These are phyloP conservation scores for Poecilia latipinna DNA, from an alignment of 2,113 vertebrate species.

Conservation along the genomic window DNA sequence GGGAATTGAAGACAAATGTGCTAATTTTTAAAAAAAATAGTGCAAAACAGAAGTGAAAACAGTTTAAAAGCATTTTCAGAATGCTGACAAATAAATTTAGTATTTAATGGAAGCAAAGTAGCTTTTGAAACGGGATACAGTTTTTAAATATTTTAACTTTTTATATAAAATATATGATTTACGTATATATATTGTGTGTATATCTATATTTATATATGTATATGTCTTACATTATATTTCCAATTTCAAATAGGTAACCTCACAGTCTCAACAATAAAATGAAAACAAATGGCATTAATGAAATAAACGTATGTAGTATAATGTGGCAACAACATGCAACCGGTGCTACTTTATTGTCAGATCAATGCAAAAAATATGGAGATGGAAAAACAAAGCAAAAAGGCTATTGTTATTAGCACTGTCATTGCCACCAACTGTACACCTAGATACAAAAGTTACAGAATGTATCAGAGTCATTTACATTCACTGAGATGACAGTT, in stretches of 20 bases:
- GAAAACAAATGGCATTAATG: conserved; percentile 68
- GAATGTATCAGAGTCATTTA: conserved; percentile 79
- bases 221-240: conserved; percentile 70
- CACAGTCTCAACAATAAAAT: conserved; percentile 73
- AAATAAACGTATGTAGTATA: conserved; percentile 59
- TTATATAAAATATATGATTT: conserved; percentile 77
- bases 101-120: conserved; percentile 21
- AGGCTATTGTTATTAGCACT: conserved; percentile 71
- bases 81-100: conserved; percentile 13
- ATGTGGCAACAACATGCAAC: conserved; percentile 75
- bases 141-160: conserved; percentile 58
- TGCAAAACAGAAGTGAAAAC: conserved; percentile 1
- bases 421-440: conserved; percentile 81
- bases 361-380: conserved; percentile 69
- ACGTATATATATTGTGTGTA: conserved; percentile 66
- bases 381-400: conserved; percentile 65
- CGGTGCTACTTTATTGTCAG: conserved; percentile 74
- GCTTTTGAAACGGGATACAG: conserved; percentile 42
- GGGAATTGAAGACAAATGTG: conserved; percentile 29
- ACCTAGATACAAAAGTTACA: conserved; percentile 81
- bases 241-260: conserved; percentile 72
- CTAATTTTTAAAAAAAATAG: conserved; percentile 35
- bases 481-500: conserved; percentile 82
- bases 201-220: conserved; percentile 68
- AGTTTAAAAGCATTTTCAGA: conserved; percentile 7